A percentile compares a stretch with the other conserved stretches of the same genome.
These are phyloP conservation scores for Temnothorax ravouxi DNA, from an alignment of 2,888 invertebrate genomes.

Conservation along the genomic window DNA sequence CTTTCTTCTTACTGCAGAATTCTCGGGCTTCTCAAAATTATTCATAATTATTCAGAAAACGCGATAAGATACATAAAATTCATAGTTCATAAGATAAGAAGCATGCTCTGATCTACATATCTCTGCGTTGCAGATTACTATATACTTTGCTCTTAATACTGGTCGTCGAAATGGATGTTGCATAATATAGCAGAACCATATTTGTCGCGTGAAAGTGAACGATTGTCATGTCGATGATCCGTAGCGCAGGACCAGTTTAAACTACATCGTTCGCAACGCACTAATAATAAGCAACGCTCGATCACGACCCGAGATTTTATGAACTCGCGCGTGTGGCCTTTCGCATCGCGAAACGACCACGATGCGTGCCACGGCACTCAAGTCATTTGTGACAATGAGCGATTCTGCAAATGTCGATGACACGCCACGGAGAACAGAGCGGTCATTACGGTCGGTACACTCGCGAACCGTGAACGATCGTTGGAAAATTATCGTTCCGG, in stretches of 20 bases:
- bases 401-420: slow-evolving; percentile 72
- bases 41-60: slow-evolving; percentile 1
- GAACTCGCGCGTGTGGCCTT: slow-evolving; percentile 50
- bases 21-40: slow-evolving; percentile 3
- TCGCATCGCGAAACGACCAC: slow-evolving; percentile 42
- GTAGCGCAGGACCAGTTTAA: slow-evolving; percentile 10
- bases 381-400: slow-evolving; percentile 68
- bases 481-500: slow-evolving; percentile 57
- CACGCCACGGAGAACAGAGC: slow-evolving; percentile 53
- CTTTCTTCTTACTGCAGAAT: slow-evolving; percentile 47
- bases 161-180: not conserved
- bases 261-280: slow-evolving; percentile 54
- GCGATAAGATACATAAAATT: not conserved
- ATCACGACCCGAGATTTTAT: slow-evolving; percentile 52
- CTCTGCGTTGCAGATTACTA: not conserved
- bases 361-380: slow-evolving; percentile 38
- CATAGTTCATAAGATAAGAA: not conserved
- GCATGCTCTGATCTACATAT: not conserved
- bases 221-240: slow-evolving; percentile 30
- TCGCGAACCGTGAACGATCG: slow-evolving; percentile 54
- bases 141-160: not conserved
- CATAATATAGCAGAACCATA: slow-evolving; percentile 25
- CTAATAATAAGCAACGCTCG: slow-evolving; percentile 63
- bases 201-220: slow-evolving; percentile 36
- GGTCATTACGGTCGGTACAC: slow-evolving; percentile 55